These are phyloP conservation scores for Hormaphis cornu DNA, from an alignment of 1,140 invertebrate genomes.

Conservation along the genomic window DNA sequence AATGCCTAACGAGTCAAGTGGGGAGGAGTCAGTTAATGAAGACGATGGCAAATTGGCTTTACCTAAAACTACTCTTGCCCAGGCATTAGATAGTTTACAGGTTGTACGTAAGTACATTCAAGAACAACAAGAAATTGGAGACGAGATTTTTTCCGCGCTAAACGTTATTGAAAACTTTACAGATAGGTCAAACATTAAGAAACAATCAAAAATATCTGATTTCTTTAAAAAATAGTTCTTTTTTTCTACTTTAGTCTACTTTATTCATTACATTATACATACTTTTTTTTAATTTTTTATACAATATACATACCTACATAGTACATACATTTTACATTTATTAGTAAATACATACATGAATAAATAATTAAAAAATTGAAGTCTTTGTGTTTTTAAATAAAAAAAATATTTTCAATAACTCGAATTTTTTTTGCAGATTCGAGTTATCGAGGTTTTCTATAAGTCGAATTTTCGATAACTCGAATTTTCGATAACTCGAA, in stretches of 20 bases:
- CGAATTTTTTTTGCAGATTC: not conserved
- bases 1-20: not conserved
- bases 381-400: not conserved
- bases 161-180: too few species aligned
- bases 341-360: too few species aligned
- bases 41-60: not conserved
- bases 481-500: too few species aligned
- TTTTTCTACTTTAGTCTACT: too few species aligned
- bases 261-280: too few species aligned
- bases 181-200: too few species aligned
- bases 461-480: too few species aligned
- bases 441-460: not conserved
- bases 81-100: too few species aligned
- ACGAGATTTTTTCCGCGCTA: not conserved
- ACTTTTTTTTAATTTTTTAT: not conserved
- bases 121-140: not conserved
- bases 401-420: not conserved
- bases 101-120: too few species aligned
- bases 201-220: not conserved
- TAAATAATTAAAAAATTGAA: too few species aligned
- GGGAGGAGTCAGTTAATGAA: not conserved
- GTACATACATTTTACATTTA: too few species aligned
- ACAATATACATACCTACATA: not conserved
- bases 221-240: too few species aligned
- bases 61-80: not conserved